These are phyloP conservation scores for Dromas ardeola DNA, from an alignment of 2,113 vertebrate species.

Conservation along the genomic window DNA sequence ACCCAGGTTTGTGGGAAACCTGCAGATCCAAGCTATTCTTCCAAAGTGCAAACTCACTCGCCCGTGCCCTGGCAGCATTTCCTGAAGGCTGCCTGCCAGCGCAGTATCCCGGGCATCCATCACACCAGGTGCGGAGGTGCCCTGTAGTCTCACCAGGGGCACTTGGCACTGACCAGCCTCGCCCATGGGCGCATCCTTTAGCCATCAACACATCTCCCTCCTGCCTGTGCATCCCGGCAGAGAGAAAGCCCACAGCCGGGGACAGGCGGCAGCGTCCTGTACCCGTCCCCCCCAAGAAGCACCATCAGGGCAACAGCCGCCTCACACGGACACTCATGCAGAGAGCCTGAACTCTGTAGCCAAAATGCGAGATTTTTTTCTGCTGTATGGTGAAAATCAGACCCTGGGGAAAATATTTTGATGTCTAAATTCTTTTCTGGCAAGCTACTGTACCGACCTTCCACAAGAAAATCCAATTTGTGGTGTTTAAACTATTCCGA, in stretches of 20 bases:
- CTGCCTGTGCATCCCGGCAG: neutral
- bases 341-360: neutral
- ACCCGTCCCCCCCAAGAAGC: neutral
- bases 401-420: neutral
- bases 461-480: neutral
- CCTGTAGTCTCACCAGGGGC: fast-evolving
- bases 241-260: neutral
- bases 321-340: fast-evolving
- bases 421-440: neutral
- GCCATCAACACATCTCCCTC: neutral
- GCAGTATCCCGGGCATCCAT: fast-evolving
- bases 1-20: neutral
- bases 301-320: fast-evolving
- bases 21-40: neutral
- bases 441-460: neutral
- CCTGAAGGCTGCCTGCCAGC: too few species aligned
- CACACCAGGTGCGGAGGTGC: too few species aligned
- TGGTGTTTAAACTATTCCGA: neutral
- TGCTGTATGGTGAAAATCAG: neutral
- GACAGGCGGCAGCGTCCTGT: neutral
- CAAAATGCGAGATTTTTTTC: neutral
- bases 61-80: neutral
- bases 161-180: neutral
- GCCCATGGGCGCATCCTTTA: fast-evolving
- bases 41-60: neutral